Percentiles rank a stretch among this genome's conserved stretches.
phyloP scores from a whole-genome alignment of 1,140 invertebrate species.

The Nasonia longicornis region DNA sequence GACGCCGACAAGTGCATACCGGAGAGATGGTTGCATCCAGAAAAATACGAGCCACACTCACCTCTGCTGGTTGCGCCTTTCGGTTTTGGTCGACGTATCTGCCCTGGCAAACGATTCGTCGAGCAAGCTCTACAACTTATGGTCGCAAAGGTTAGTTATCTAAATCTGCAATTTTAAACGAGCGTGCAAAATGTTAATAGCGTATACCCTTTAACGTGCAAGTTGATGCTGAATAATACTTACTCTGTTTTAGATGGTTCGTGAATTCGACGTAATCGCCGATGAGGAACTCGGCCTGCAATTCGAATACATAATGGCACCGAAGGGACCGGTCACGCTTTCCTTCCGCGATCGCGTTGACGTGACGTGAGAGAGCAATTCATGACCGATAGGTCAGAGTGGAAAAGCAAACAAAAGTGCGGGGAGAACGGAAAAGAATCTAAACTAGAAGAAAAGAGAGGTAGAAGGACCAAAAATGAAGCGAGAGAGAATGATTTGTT shows the following conservation, averaged over 20 bases:
- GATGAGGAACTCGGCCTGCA: slow-evolving; percentile 78
- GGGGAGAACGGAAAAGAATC: neutral
- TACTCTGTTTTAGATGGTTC: slow-evolving; percentile 71
- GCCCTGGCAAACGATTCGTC: slow-evolving; percentile 85
- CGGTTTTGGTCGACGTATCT: slow-evolving; percentile 85
- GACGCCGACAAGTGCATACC: slow-evolving; percentile 81
- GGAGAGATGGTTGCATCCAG: slow-evolving; percentile 80
- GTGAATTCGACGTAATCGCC: slow-evolving; percentile 77
- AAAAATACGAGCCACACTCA: slow-evolving; percentile 68
- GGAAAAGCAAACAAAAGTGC: neutral
- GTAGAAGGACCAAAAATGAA: neutral
- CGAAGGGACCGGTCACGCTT: slow-evolving; percentile 78
- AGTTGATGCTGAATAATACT: too few species aligned
- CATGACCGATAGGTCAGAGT: slow-evolving; percentile 18
- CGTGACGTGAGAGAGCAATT: slow-evolving; percentile 26
- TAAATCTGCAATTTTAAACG: slow-evolving; percentile 1
- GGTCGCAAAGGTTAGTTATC: slow-evolving; percentile 76
- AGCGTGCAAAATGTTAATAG: neutral
- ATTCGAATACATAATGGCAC: slow-evolving; percentile 83
- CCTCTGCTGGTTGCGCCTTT: slow-evolving; percentile 85
- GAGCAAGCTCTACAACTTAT: slow-evolving; percentile 82
- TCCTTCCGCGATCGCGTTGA: slow-evolving; percentile 70
- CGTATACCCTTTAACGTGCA: too few species aligned
- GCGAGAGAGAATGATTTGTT: neutral
- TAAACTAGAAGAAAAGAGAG: neutral